A percentile compares a stretch with the other conserved stretches of the same genome.
Evolutionary conservation across 2,888 invertebrate genomes (phyloP).

Genomic region (Hesperia comma): DNA sequence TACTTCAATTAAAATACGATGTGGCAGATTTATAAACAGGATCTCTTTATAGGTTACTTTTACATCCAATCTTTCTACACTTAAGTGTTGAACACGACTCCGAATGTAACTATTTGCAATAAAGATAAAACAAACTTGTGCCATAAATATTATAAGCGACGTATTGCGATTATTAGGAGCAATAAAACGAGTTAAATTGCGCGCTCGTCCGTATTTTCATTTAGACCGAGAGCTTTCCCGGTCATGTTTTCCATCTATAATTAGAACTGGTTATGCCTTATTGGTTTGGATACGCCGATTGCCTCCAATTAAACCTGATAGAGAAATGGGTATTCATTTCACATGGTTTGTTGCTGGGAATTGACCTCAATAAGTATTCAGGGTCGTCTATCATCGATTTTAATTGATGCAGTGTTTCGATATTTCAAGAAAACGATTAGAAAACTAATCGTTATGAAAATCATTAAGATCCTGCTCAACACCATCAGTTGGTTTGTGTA

Average conservation of each 20-base stretch:
- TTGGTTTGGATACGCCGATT: slow-evolving; percentile 5
- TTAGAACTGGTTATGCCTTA: slow-evolving; percentile 15
- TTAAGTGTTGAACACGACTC: no score
- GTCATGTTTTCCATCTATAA: slow-evolving; percentile 3
- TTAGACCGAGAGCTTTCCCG: slow-evolving; percentile 5
- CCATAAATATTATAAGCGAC: background rate
- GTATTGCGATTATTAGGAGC: background rate
- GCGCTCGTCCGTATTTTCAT: slow-evolving; percentile 1
- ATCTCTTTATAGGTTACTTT: no score
- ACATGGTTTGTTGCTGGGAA: slow-evolving; percentile 27
- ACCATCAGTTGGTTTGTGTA: no score
- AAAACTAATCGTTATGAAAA: background rate
- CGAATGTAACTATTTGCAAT: no score
- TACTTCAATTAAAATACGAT: no score
- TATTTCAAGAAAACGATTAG: background rate
- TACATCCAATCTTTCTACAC: no score
- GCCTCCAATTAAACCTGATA: slow-evolving; percentile 18
- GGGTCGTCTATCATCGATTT: background rate
- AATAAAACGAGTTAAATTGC: slow-evolving; percentile 8
- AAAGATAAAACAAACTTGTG: no score
- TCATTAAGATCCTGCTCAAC: no score
- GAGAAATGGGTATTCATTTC: slow-evolving; percentile 28
- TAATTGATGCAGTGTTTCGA: background rate
- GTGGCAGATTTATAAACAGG: no score
- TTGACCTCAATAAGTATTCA: slow-evolving; percentile 10